A percentile compares a stretch with the other conserved stretches of the same genome.
Evolutionary conservation across 1,140 invertebrate species (phyloP).

Genomic region (Cecropterus lyciades): DNA sequence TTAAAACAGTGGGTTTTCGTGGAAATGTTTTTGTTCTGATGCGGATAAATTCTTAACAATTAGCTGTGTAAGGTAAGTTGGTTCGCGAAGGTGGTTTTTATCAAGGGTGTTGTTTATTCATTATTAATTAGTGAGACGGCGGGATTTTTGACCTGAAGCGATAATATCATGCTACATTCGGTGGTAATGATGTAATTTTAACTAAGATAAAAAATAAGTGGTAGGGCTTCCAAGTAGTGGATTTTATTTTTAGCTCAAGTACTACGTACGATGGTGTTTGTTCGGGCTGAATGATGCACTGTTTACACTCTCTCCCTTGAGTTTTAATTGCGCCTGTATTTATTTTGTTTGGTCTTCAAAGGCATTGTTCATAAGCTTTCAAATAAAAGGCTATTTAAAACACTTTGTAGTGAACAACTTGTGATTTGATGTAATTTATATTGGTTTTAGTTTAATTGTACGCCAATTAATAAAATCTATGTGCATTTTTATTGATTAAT

Average conservation of each 20-base stretch:
- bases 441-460: too few species aligned
- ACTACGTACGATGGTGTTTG: conserved; percentile 48
- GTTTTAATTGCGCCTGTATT: conserved; percentile 28
- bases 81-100: conserved; percentile 41
- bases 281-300: conserved; percentile 26
- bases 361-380: conserved; percentile 2
- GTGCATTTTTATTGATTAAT: too few species aligned
- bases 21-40: conserved; percentile 44
- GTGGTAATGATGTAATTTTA: conserved; percentile 54
- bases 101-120: conserved; percentile 56
- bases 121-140: conserved; percentile 53
- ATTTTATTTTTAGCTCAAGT: conserved; percentile 71
- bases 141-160: conserved; percentile 52
- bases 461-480: too few species aligned
- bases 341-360: conserved; percentile 18
- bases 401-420: too few species aligned
- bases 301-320: conserved; percentile 26
- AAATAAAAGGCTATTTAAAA: neutral
- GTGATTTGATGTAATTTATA: too few species aligned
- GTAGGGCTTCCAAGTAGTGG: conserved; percentile 56
- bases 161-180: conserved; percentile 67
- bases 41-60: conserved; percentile 40
- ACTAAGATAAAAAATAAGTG: conserved; percentile 31
- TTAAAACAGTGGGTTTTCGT: conserved; percentile 37
- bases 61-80: conserved; percentile 31